phyloP scores from a whole-genome alignment of 2,113 vertebrate species.

The Platysternon megacephalum region DNA sequence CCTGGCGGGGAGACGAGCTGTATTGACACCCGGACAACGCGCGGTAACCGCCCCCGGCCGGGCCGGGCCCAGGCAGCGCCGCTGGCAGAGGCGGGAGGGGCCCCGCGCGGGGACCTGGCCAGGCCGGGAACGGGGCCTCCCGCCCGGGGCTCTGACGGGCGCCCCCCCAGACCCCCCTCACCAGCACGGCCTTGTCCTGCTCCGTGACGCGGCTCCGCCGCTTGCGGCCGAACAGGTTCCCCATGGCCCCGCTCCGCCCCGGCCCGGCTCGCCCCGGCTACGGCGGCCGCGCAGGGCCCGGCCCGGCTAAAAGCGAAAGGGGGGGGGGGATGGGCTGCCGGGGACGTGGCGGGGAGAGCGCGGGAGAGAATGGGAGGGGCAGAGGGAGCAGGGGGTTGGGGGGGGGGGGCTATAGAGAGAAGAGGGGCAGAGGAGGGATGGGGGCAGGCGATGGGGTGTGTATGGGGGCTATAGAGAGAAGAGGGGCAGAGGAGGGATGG shows the following conservation, averaged over 20 bases:
- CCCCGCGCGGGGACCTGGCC: no score
- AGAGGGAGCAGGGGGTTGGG: no score
- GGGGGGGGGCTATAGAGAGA: no score
- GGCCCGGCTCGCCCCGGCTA: neutral
- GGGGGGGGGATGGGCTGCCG: neutral
- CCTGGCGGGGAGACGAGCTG: no score
- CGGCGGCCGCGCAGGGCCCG: slow-evolving; percentile 57
- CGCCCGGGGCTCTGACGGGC: neutral
- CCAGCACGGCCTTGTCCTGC: slow-evolving; percentile 91
- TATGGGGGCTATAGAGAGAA: no score
- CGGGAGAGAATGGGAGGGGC: neutral
- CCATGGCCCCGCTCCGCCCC: slow-evolving; percentile 81
- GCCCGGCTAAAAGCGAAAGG: neutral
- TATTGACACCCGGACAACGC: no score
- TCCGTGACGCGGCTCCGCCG: slow-evolving; percentile 90
- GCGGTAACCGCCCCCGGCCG: no score
- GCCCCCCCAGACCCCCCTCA: slow-evolving; percentile 64
- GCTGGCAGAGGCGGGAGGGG: no score
- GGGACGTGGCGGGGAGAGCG: neutral
- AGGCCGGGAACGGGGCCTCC: no score
- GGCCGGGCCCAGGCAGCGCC: neutral
- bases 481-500: no score
- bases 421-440: no score
- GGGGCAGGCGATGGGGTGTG: no score
- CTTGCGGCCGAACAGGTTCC: slow-evolving; percentile 92